These are phyloP conservation scores for Spongilla lacustris DNA, from an alignment of 37 sponge, comb jelly and placozoan genomes.

Conservation along the genomic window DNA sequence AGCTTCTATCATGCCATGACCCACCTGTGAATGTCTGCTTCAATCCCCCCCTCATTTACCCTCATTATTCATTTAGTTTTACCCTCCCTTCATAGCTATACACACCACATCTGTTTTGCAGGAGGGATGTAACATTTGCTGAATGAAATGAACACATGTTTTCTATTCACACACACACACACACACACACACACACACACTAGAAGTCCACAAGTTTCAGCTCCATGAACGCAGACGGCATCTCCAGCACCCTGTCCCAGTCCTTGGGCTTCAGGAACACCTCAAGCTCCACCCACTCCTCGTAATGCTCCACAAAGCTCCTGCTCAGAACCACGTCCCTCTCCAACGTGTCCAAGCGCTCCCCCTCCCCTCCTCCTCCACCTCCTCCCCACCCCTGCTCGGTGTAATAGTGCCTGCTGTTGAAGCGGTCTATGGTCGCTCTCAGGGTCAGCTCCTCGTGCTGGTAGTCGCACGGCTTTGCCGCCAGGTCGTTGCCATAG, in stretches of 20 bases:
- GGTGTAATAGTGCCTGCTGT: conserved; percentile 61
- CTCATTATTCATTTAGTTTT: too few species aligned
- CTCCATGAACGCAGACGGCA: conserved; percentile 33
- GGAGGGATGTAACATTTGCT: neutral
- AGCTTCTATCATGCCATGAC: too few species aligned
- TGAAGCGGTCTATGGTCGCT: conserved; percentile 82
- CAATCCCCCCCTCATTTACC: too few species aligned
- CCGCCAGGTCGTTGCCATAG: conserved; percentile 94
- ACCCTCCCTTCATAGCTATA: too few species aligned
- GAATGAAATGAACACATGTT: neutral
- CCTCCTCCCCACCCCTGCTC: conserved; percentile 3
- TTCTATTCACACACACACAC: neutral
- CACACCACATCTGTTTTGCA: too few species aligned
- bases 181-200: neutral
- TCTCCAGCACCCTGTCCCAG: conserved; percentile 61
- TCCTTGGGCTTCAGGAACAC: conserved; percentile 62
- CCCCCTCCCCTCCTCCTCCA: neutral
- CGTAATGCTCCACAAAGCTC: conserved; percentile 82
- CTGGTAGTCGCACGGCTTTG: conserved; percentile 92
- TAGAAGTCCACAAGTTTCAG: conserved; percentile 44
- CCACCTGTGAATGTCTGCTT: too few species aligned
- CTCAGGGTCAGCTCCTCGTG: conserved; percentile 80
- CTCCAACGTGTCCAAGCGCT: neutral
- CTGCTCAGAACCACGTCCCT: conserved; percentile 61
- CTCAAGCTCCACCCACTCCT: conserved; percentile 94